Conservation (phyloP, 2,797 vertebrate species). For the Rhynchonycteris naso region DNA sequence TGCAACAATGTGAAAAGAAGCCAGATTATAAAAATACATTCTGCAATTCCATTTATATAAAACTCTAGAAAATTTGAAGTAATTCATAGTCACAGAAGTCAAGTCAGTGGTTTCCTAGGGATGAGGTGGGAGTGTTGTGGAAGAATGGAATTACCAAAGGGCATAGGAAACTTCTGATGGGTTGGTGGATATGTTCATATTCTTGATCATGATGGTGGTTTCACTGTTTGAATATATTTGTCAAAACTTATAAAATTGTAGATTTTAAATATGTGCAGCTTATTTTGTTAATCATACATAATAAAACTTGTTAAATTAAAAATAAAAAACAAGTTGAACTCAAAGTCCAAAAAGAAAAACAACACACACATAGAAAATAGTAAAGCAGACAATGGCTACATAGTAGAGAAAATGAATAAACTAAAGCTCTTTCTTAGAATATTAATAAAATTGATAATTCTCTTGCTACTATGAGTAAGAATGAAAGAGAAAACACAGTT, state of each 20-base stretch:
- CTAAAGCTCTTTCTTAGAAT: background rate
- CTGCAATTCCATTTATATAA: constrained; percentile 18
- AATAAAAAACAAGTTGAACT: background rate
- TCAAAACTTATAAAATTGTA: background rate
- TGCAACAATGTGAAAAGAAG: background rate
- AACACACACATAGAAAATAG: background rate
- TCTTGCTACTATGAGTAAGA: background rate
- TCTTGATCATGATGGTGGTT: background rate
- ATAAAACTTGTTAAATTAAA: background rate
- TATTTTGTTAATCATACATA: background rate
- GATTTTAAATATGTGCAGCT: background rate
- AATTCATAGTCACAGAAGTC: background rate
- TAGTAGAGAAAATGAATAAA: constrained; percentile 26
- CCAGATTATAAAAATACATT: background rate
- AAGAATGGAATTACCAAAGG: background rate
- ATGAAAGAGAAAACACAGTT: background rate
- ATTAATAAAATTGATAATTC: background rate
- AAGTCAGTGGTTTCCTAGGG: background rate
- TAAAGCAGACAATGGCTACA: background rate
- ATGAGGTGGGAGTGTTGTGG: background rate
- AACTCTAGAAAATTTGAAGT: background rate
- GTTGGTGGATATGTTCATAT: background rate
- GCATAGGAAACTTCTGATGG: background rate
- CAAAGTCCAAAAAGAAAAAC: background rate
- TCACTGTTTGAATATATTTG: background rate